Evolutionary conservation across 1,140 invertebrate genomes (phyloP), one percentile per base, ranked within the genome.

Genomic region (Panagrolaimus sp.): DNA sequence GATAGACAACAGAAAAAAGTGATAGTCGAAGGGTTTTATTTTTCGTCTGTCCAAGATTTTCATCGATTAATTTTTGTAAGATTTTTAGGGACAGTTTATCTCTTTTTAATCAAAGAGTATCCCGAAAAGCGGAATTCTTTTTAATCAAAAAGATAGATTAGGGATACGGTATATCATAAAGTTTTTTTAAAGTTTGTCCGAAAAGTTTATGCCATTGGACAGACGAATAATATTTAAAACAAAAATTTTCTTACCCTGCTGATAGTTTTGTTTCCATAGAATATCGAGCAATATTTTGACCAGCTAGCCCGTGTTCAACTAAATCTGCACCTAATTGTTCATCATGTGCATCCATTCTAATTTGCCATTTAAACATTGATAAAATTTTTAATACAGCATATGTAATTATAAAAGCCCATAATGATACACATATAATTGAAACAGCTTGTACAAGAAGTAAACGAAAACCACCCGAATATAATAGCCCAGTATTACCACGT

Each of bases 311-410:
- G 84, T 93, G 92, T 80, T 93, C 92, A 0, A 89, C 89, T 14
- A 92, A 85, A 86, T 93, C 92, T 13, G 91, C 91, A 3, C 92
- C 92, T 0, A 93, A 81, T 20, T 93, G 84, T 82, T 94, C 92
- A 65, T 91, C 90, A 68, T 91, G 88, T 1, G 89, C 87, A 62
- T 88, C 87, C 90, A 93, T 91, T 43, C 92, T 86, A 65, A 94
- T 66, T 31, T 78, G 91, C 8, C 89, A 89, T 75, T 92, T 85
- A 5, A 92, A 85, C 31, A 38, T 38, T 38, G 31, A 38, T 38
- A 38, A 38, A 38, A 38, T 38, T 38, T 38, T 38, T 42, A 78
- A 61, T 25, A 73, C 68, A 14, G 70, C 25, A 45, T 74, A 72
- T 23, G 71, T 74, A n/a, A 75, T 47, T 27, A 70, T 47, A 67